Percentiles rank a stretch among this genome's conserved stretches.
phyloP scores from a whole-genome alignment of 1,140 invertebrate genomes.

The Formica exsecta region DNA sequence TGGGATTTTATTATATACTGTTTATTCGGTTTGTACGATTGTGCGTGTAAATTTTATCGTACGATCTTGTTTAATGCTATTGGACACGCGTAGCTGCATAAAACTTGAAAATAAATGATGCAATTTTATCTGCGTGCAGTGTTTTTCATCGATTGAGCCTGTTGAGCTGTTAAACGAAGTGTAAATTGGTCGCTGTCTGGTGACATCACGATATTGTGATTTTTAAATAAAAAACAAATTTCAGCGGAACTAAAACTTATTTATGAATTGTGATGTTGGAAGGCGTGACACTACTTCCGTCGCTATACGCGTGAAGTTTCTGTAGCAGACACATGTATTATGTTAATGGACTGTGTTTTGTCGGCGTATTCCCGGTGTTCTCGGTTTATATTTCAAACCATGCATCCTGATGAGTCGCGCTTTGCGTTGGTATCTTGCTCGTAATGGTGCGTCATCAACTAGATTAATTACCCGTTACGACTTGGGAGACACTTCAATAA shows the following conservation, averaged over 20 bases:
- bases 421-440: constrained; percentile 16
- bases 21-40: constrained; percentile 5
- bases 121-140: constrained; percentile 47
- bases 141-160: constrained; percentile 46
- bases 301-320: constrained; percentile 56
- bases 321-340: constrained; percentile 59
- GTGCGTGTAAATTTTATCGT: constrained; percentile 29
- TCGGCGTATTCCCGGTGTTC: constrained; percentile 19
- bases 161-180: constrained; percentile 56
- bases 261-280: constrained; percentile 71
- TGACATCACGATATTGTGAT: constrained; percentile 61
- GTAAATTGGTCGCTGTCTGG: constrained; percentile 60
- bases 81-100: constrained; percentile 40
- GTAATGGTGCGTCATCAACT: constrained; percentile 26
- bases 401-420: not conserved
- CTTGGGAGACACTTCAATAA: not conserved
- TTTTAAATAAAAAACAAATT: constrained; percentile 64
- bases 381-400: constrained; percentile 27
- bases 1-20: constrained; percentile 20
- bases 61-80: constrained; percentile 37
- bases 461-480: constrained; percentile 42
- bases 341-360: constrained; percentile 63
- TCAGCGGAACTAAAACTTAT: constrained; percentile 63
- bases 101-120: constrained; percentile 54
- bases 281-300: constrained; percentile 66